Conservation (phyloP, 2,888 invertebrate species). For the Pyrochroa serraticornis region DNA sequence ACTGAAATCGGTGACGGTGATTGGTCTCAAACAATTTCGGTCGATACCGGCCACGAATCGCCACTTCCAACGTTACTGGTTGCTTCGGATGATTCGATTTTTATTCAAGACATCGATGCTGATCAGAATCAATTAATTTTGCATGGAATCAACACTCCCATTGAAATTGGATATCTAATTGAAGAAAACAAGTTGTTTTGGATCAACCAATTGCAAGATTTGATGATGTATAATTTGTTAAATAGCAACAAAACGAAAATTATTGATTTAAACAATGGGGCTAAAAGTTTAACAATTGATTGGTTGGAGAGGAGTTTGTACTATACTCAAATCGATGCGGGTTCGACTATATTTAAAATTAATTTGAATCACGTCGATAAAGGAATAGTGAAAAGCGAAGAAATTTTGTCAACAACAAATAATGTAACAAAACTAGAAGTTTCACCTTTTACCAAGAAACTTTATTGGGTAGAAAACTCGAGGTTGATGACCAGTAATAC, state of each 20-base stretch:
- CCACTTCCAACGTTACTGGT: slow-evolving; percentile 82
- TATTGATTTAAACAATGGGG: slow-evolving; percentile 63
- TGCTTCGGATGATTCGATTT: slow-evolving; percentile 74
- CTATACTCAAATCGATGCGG: slow-evolving; percentile 69
- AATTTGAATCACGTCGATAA: slow-evolving; percentile 69
- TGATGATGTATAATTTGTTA: slow-evolving; percentile 67
- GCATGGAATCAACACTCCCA: slow-evolving; percentile 70
- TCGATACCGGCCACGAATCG: slow-evolving; percentile 72
- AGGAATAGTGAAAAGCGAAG: slow-evolving; percentile 59
- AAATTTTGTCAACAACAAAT: slow-evolving; percentile 63
- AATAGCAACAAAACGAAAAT: slow-evolving; percentile 64
- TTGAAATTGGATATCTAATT: slow-evolving; percentile 71
- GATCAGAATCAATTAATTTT: slow-evolving; percentile 63
- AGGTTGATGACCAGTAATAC: slow-evolving; percentile 68
- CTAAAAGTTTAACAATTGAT: slow-evolving; percentile 76
- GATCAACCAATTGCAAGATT: slow-evolving; percentile 78
- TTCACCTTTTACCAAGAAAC: slow-evolving; percentile 73
- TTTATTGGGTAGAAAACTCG: slow-evolving; percentile 78
- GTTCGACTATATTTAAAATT: slow-evolving; percentile 68
- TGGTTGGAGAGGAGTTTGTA: slow-evolving; percentile 87
- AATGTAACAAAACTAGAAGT: slow-evolving; percentile 73
- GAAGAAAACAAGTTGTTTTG: slow-evolving; percentile 79
- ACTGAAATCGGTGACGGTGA: slow-evolving; percentile 80
- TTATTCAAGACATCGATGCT: slow-evolving; percentile 77
- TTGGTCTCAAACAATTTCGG: slow-evolving; percentile 68